Conservation (phyloP, 2,797 vertebrate genomes). For the Sebastes minor region DNA sequence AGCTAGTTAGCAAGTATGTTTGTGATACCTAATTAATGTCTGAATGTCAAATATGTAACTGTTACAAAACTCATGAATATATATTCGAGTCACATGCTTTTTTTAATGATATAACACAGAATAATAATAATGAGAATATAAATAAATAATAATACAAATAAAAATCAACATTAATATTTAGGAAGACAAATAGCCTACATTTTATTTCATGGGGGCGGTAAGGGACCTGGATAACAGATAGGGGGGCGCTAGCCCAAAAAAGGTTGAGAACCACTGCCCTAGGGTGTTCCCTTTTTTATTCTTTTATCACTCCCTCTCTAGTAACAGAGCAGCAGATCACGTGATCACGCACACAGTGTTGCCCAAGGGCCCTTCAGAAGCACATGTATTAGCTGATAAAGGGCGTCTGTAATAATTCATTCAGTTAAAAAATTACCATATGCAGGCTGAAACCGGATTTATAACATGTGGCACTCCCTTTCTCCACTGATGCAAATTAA, state of each 20-base stretch:
- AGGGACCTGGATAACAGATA: too few relatives aligned
- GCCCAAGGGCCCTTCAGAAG: background rate
- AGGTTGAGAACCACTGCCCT: too few relatives aligned
- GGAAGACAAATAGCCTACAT: too few relatives aligned
- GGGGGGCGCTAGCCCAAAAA: too few relatives aligned
- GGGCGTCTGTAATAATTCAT: background rate
- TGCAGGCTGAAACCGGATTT: background rate
- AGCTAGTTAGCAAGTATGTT: too few relatives aligned
- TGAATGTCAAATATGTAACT: too few relatives aligned
- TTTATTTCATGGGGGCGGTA: too few relatives aligned
- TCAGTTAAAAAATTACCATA: background rate
- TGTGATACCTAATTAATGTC: too few relatives aligned
- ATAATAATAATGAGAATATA: background rate
- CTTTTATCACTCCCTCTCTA: background rate
- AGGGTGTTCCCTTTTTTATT: background rate
- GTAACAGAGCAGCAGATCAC: background rate
- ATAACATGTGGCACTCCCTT: background rate
- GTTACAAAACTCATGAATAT: too few relatives aligned
- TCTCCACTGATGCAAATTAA: background rate
- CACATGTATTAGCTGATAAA: background rate
- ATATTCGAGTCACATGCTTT: fast-evolving
- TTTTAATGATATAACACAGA: background rate
- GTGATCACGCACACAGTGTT: background rate
- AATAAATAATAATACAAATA: too few relatives aligned
- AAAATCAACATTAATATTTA: too few relatives aligned